Conservation (phyloP, 2,113 vertebrate genomes). For the Prietella phreatophila region DNA sequence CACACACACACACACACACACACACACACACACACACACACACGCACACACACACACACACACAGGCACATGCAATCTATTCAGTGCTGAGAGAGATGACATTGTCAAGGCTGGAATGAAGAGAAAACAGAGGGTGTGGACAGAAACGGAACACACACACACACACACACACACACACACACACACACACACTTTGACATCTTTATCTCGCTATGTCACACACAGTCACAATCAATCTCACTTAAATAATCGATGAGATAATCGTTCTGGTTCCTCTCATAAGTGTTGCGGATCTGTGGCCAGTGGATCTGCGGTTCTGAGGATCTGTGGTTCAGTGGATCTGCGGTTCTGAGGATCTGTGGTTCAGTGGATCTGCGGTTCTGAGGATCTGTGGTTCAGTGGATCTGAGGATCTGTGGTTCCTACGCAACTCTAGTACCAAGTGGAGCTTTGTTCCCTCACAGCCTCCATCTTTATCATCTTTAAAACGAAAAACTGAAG, state of each 20-base stretch:
- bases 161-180: slow-evolving; percentile 16
- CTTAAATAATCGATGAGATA: slow-evolving; percentile 32
- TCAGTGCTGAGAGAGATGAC: neutral
- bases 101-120: slow-evolving; percentile 31
- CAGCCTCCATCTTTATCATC: neutral
- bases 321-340: neutral
- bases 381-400: neutral
- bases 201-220: slow-evolving; percentile 28
- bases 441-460: neutral
- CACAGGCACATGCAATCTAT: slow-evolving; percentile 7
- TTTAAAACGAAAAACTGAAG: neutral
- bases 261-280: slow-evolving; percentile 18
- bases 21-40: slow-evolving; percentile 12
- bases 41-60: slow-evolving; percentile 18
- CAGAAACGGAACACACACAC: slow-evolving; percentile 1
- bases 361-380: neutral
- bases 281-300: neutral
- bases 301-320: neutral
- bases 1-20: slow-evolving; percentile 11
- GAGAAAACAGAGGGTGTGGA: slow-evolving; percentile 36
- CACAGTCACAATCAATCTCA: slow-evolving; percentile 41
- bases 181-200: neutral
- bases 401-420: neutral
- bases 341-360: neutral
- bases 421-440: neutral